Percentiles rank a stretch among this genome's conserved stretches.
Conservation (phyloP, 2,797 vertebrate genomes). For the Sitta carolinensis region DNA sequence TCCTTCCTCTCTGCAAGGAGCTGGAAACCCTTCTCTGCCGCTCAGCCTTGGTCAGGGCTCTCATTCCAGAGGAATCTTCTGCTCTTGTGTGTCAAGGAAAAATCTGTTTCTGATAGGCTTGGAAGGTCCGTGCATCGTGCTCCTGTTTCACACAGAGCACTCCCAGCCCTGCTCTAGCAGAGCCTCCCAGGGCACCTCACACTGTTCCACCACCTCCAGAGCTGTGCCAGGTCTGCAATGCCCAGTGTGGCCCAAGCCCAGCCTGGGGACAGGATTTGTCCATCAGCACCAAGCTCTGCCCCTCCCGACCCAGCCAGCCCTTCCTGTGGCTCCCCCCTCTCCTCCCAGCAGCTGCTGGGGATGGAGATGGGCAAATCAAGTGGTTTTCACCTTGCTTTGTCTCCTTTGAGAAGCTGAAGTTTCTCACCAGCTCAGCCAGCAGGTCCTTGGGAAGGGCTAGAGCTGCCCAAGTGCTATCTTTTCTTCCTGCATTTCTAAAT, state of each 20-base stretch:
- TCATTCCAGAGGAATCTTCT: constrained; percentile 52
- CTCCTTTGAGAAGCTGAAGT: neutral
- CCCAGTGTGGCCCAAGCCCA: neutral
- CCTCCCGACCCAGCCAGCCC: accelerated
- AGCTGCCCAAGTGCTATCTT: accelerated
- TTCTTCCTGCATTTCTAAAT: neutral
- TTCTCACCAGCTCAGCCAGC: neutral
- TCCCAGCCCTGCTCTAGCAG: neutral
- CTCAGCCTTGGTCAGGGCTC: constrained; percentile 4
- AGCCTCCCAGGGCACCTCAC: neutral
- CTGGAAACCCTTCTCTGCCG: constrained; percentile 18
- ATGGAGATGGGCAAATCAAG: neutral
- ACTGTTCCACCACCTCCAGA: neutral
- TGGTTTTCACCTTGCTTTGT: neutral
- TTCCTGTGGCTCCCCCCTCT: neutral
- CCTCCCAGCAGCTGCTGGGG: neutral
- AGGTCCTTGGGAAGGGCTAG: neutral
- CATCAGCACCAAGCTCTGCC: neutral
- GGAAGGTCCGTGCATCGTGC: neutral
- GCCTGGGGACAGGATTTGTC: neutral
- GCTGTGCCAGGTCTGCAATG: neutral
- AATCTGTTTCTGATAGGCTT: constrained; percentile 56
- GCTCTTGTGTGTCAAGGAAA: neutral
- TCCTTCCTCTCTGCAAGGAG: constrained; percentile 25
- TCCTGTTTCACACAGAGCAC: constrained; percentile 45